Percentiles rank a stretch among this genome's conserved stretches.
These are phyloP conservation scores for Eristalis arbustorum DNA, from an alignment of 2,888 invertebrate genomes.

Conservation along the genomic window DNA sequence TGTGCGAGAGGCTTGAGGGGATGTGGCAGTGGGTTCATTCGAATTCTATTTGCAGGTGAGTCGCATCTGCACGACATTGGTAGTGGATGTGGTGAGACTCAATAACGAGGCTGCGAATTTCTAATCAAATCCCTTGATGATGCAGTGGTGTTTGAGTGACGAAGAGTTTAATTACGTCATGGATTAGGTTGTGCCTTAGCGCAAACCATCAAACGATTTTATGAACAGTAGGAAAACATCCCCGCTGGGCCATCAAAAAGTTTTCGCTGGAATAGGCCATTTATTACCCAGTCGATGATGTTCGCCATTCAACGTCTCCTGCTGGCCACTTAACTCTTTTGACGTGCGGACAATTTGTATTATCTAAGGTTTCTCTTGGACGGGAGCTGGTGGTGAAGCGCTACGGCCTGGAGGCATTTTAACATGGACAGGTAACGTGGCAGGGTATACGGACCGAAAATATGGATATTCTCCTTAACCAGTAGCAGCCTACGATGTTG, in stretches of 20 bases:
- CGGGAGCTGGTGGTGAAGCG: neutral
- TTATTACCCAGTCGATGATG: slow-evolving; percentile 44
- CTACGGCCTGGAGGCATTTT: neutral
- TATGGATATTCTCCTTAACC: no score
- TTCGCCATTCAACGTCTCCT: neutral
- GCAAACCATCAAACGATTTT: slow-evolving; percentile 31
- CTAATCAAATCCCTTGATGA: neutral
- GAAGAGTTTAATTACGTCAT: slow-evolving; percentile 45
- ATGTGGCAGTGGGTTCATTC: neutral
- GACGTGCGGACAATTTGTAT: slow-evolving; percentile 52
- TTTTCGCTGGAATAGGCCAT: slow-evolving; percentile 31
- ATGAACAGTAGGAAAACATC: slow-evolving; percentile 35
- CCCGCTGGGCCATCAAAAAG: slow-evolving; percentile 32
- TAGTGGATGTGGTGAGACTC: neutral
- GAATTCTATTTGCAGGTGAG: neutral
- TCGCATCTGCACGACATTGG: neutral
- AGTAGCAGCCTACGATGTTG: no score
- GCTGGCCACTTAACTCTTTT: slow-evolving; percentile 37
- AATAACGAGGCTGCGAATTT: neutral
- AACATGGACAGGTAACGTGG: neutral
- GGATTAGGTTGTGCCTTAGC: slow-evolving; percentile 15
- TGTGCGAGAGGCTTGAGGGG: neutral
- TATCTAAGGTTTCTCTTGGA: slow-evolving; percentile 2
- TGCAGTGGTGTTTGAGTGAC: neutral
- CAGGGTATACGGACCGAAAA: neutral